Conservation (phyloP, 2,888 invertebrate species). For the Metopia argyrocephala region DNA sequence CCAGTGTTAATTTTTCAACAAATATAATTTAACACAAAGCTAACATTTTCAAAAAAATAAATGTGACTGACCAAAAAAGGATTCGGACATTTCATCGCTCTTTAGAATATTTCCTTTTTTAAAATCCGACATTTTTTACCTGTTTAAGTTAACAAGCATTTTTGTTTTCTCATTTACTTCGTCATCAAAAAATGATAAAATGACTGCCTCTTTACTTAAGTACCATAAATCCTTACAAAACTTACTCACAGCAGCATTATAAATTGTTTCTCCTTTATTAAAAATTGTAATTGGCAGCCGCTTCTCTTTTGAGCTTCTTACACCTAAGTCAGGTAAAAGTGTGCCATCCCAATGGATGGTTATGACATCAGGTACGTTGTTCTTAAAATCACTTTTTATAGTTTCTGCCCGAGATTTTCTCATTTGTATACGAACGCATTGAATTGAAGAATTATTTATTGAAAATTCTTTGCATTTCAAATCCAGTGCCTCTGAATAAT, state of each 20-base stretch:
- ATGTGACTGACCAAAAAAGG: too few species aligned
- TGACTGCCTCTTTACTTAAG: neutral
- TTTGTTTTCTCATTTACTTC: neutral
- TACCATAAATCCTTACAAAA: constrained; percentile 16
- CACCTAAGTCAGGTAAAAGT: constrained; percentile 8
- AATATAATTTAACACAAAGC: too few species aligned
- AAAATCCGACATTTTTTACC: too few species aligned
- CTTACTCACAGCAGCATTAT: neutral
- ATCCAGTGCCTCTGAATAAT: neutral
- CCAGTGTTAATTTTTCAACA: too few species aligned
- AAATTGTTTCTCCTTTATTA: too few species aligned
- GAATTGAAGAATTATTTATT: neutral
- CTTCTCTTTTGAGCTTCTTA: constrained; percentile 3
- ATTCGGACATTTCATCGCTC: too few species aligned
- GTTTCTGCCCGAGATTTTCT: too few species aligned
- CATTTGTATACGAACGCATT: too few species aligned
- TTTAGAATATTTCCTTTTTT: neutral
- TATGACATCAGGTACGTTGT: constrained; percentile 1
- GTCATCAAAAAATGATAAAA: neutral
- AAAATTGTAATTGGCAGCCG: constrained; percentile 1
- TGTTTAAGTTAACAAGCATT: neutral
- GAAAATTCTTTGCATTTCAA: neutral
- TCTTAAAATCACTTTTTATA: constrained; percentile 10
- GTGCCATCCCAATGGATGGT: constrained; percentile 21
- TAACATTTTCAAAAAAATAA: too few species aligned